A percentile compares a stretch with the other conserved stretches of the same genome.
These are phyloP conservation scores for Ladona fulva DNA, from an alignment of 1,140 invertebrate genomes.

Conservation along the genomic window DNA sequence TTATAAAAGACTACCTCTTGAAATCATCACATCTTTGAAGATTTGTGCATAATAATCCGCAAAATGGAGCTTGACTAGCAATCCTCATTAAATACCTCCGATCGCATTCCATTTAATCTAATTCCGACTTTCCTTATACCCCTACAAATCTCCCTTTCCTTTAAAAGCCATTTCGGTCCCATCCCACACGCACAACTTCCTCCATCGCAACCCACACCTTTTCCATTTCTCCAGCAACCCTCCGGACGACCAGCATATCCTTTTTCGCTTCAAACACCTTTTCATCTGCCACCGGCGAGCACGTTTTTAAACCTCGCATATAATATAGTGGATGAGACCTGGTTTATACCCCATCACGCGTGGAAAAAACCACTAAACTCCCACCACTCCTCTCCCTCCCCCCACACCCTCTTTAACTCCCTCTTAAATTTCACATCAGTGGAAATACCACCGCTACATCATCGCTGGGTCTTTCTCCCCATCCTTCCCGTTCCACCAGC, in stretches of 20 bases:
- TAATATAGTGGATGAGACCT: slow-evolving; percentile 9
- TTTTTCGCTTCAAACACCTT: background rate
- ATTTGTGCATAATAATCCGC: background rate
- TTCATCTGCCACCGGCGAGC: background rate
- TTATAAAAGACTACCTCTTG: too few relatives aligned
- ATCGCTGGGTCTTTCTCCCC: background rate
- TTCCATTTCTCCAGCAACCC: background rate
- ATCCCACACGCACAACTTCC: background rate
- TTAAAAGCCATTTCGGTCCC: background rate
- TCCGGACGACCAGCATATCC: background rate
- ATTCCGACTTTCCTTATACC: background rate
- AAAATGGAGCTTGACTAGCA: background rate
- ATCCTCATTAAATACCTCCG: background rate
- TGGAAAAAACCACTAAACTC: background rate
- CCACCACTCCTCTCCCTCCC: background rate
- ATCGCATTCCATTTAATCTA: background rate
- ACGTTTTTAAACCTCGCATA: slow-evolving; percentile 9
- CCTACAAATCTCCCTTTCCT: background rate
- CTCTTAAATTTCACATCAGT: slow-evolving; percentile 7
- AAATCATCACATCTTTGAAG: too few relatives aligned
- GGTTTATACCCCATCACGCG: background rate
- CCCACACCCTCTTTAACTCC: background rate
- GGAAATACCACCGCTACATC: background rate
- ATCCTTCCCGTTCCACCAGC: background rate
- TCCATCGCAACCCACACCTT: background rate